Conservation (phyloP, 2,113 vertebrate species). For the Maccullochella peelii region DNA sequence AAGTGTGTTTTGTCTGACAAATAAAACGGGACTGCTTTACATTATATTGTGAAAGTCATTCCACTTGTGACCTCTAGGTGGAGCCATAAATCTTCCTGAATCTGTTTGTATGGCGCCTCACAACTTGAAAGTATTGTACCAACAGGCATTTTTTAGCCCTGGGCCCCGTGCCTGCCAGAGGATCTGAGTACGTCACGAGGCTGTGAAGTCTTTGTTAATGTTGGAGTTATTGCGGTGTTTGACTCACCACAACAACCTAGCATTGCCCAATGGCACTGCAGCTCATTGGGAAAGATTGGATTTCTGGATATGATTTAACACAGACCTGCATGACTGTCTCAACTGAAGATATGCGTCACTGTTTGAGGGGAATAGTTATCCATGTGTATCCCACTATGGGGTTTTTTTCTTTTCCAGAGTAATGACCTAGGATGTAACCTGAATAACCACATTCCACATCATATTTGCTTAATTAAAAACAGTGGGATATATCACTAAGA, state of each 20-base stretch:
- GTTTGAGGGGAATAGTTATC: not conserved
- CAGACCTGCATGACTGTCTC: not conserved
- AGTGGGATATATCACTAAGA: not conserved
- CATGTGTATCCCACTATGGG: not conserved
- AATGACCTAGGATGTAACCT: not conserved
- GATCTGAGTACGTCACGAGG: constrained; percentile 17
- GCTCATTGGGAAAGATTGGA: constrained; percentile 45
- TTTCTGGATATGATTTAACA: constrained; percentile 11
- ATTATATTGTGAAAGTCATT: not conserved
- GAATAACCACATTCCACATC: not conserved
- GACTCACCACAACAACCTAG: constrained; percentile 43
- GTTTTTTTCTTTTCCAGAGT: not conserved
- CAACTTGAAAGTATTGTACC: not conserved
- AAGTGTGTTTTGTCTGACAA: not conserved
- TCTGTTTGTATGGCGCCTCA: not conserved
- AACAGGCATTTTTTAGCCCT: constrained; percentile 1
- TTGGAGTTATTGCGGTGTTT: constrained; percentile 51
- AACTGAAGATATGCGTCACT: fast-evolving
- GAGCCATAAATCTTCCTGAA: constrained; percentile 16
- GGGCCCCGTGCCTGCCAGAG: constrained; percentile 16
- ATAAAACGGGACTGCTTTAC: fast-evolving
- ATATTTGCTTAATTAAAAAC: not conserved
- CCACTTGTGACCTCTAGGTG: constrained; percentile 47
- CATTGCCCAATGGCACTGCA: constrained; percentile 36
- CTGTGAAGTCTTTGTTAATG: constrained; percentile 59